Conservation (phyloP, 30 jellyfish, hydroid and myxozoan species). For the Hydractinia echinata region DNA sequence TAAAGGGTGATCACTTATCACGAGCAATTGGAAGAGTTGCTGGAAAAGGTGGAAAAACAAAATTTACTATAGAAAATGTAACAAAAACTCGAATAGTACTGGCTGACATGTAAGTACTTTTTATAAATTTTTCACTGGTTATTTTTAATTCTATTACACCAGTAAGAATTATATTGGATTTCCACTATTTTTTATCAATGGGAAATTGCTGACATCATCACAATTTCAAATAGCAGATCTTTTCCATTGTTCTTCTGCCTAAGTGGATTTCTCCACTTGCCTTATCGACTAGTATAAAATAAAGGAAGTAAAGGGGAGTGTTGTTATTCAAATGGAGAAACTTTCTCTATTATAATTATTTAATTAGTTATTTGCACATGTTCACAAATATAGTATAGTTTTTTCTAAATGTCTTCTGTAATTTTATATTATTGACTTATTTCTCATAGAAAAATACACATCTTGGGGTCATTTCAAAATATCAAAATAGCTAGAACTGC, state of each 20-base stretch:
- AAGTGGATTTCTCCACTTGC: too few species aligned
- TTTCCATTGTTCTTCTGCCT: too few species aligned
- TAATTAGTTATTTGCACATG: background rate
- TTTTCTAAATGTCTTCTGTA: background rate
- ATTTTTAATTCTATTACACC: background rate
- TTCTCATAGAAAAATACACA: slow-evolving; percentile 68
- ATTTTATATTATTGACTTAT: background rate
- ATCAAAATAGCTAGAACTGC: slow-evolving; percentile 94
- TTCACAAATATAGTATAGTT: background rate
- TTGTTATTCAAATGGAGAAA: too few species aligned
- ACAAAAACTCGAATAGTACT: slow-evolving; percentile 91
- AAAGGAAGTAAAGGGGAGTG: too few species aligned
- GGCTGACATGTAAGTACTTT: slow-evolving; percentile 83
- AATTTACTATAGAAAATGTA: slow-evolving; percentile 92
- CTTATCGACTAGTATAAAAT: too few species aligned
- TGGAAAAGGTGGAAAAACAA: slow-evolving; percentile 97
- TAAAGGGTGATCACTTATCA: slow-evolving; percentile 98
- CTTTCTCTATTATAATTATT: too few species aligned
- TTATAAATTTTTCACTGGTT: background rate
- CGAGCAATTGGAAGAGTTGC: slow-evolving; percentile 99
- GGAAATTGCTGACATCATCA: too few species aligned
- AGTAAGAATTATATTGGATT: background rate
- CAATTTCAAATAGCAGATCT: too few species aligned
- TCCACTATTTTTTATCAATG: too few species aligned
- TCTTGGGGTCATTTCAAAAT: slow-evolving; percentile 94